A percentile compares a stretch with the other conserved stretches of the same genome.
phyloP scores from a whole-genome alignment of 2,797 vertebrate genomes.

The Gymnothorax javanicus region DNA sequence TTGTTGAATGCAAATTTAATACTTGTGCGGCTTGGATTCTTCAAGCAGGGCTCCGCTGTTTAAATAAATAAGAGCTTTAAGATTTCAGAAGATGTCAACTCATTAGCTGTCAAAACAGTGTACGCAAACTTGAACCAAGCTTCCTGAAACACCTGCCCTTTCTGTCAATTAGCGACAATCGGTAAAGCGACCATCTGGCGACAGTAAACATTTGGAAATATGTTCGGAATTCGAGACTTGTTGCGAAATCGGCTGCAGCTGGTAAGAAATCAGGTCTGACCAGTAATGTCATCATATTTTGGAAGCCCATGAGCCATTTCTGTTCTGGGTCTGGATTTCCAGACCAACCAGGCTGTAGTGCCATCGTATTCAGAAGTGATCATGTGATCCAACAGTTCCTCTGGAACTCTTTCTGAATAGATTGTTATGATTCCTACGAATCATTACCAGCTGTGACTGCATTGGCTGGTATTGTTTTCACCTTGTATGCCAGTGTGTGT shows the following conservation, averaged over 20 bases:
- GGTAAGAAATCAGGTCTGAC: background rate
- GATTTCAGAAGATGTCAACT: slow-evolving; percentile 43
- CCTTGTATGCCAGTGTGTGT: too few species aligned
- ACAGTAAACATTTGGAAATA: background rate
- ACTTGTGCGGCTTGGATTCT: slow-evolving; percentile 17
- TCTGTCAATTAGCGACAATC: slow-evolving; percentile 41
- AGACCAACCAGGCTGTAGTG: background rate
- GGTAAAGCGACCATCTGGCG: slow-evolving; percentile 23
- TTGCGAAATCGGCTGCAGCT: slow-evolving; percentile 9
- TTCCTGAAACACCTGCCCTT: slow-evolving; percentile 31
- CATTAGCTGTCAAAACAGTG: slow-evolving; percentile 41
- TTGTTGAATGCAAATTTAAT: slow-evolving; percentile 24
- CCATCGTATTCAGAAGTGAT: background rate
- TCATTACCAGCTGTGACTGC: too few species aligned
- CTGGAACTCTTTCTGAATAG: background rate
- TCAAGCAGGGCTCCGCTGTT: slow-evolving; percentile 26
- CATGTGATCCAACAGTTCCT: background rate
- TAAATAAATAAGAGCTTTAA: slow-evolving; percentile 35
- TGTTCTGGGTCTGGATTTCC: background rate
- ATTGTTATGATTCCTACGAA: background rate
- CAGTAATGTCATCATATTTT: background rate
- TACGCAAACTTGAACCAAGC: slow-evolving; percentile 34
- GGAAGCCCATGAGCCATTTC: background rate
- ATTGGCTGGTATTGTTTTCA: too few species aligned
- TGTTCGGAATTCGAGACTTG: slow-evolving; percentile 15